A percentile compares a stretch with the other conserved stretches of the same genome.
Conservation (phyloP, 2,797 vertebrate species). For the Mormyrus hasselquistii region DNA sequence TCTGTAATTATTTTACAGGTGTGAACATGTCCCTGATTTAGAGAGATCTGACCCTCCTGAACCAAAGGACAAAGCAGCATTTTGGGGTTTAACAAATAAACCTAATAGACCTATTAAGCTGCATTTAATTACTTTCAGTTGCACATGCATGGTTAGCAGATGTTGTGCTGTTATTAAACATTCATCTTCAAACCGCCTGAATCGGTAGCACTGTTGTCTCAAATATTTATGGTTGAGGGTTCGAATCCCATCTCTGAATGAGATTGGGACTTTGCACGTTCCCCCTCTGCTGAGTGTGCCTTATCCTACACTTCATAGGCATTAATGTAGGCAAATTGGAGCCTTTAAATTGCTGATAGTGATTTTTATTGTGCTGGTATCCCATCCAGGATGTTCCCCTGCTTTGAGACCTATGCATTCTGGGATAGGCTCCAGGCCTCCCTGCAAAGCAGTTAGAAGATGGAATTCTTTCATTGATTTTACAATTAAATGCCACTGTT, state of each 20-base stretch:
- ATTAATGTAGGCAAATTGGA: background rate
- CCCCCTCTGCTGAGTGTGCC: background rate
- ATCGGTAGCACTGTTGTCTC: background rate
- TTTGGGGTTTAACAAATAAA: conserved; percentile 11
- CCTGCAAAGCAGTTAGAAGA: background rate
- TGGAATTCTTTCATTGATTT: background rate
- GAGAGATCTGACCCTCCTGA: background rate
- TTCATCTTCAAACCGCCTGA: background rate
- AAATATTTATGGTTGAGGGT: background rate
- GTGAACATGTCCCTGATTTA: conserved; percentile 1
- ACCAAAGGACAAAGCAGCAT: background rate
- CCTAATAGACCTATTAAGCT: background rate
- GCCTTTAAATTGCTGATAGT: background rate
- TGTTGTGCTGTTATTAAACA: background rate
- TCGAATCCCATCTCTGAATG: background rate
- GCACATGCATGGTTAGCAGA: background rate
- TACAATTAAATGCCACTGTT: background rate
- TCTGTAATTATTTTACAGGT: background rate
- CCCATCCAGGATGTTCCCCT: background rate
- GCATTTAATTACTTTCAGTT: background rate
- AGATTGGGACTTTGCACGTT: background rate
- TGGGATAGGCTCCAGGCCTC: background rate
- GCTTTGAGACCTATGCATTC: background rate
- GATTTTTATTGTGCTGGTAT: background rate
- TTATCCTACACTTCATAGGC: background rate